Evolutionary conservation across 1,140 invertebrate species (phyloP).

Genomic region (Conus betulinus): DNA sequence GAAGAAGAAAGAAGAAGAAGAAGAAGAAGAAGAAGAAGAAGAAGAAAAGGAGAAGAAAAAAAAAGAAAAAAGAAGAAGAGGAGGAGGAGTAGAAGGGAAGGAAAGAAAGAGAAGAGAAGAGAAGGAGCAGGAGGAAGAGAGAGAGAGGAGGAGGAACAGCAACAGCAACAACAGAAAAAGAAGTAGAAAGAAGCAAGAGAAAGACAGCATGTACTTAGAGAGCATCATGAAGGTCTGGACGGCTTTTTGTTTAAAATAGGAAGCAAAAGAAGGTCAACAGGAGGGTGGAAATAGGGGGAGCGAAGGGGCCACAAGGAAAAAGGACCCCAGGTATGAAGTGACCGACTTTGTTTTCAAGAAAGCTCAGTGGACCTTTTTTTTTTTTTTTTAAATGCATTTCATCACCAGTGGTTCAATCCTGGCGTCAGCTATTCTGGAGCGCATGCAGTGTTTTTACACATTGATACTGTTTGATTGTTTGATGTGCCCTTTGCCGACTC

Average conservation of each 20-base stretch:
- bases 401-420: no score
- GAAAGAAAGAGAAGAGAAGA: background rate
- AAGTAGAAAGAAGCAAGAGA: background rate
- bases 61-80: background rate
- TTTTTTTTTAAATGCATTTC: no score
- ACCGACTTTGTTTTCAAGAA: background rate
- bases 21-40: slow-evolving; percentile 14
- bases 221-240: no score
- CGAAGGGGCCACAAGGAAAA: background rate
- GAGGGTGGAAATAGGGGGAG: slow-evolving; percentile 14
- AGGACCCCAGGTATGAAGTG: background rate
- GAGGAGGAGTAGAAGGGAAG: background rate
- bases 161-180: background rate
- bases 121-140: background rate
- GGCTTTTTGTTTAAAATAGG: no score
- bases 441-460: no score
- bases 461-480: no score
- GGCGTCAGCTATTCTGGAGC: no score
- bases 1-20: slow-evolving; percentile 6
- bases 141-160: background rate
- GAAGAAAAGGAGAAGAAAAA: background rate
- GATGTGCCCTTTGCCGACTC: no score
- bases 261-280: slow-evolving; percentile 43
- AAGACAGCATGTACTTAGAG: background rate
- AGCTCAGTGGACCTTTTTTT: no score